Evolutionary conservation across 2,888 invertebrate genomes (phyloP).

Genomic region (Anorthoa munda): DNA sequence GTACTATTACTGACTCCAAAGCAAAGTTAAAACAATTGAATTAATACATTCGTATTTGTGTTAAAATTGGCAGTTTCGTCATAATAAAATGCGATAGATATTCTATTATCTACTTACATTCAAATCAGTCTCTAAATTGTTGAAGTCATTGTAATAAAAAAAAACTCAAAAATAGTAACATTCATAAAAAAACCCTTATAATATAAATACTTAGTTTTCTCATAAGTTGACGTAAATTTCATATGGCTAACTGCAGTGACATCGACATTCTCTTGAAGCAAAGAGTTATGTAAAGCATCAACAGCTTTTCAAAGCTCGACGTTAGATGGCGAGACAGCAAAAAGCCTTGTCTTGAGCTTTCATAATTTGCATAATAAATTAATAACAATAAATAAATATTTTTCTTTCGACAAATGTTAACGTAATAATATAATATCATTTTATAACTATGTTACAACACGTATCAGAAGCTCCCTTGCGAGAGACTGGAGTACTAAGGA

Average conservation of each 20-base stretch:
- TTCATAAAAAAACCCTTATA: too few relatives aligned
- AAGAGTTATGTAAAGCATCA: background rate
- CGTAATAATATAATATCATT: too few relatives aligned
- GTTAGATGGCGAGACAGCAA: constrained; percentile 34
- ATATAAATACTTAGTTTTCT: too few relatives aligned
- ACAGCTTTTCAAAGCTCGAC: constrained; percentile 19
- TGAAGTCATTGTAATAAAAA: too few relatives aligned
- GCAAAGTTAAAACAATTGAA: constrained; percentile 26
- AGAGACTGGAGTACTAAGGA: too few relatives aligned
- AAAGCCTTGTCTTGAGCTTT: background rate
- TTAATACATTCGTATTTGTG: constrained; percentile 46
- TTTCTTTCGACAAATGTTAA: too few relatives aligned
- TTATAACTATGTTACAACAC: too few relatives aligned
- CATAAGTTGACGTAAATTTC: constrained; percentile 2
- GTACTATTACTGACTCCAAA: background rate
- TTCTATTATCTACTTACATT: constrained; percentile 72
- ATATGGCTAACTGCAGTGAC: constrained; percentile 36
- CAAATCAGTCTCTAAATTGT: too few relatives aligned
- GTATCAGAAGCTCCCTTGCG: too few relatives aligned
- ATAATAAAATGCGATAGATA: constrained; percentile 68
- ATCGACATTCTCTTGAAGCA: constrained; percentile 26
- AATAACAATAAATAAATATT: too few relatives aligned
- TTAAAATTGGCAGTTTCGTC: constrained; percentile 79
- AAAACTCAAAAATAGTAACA: too few relatives aligned
- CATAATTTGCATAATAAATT: too few relatives aligned